Base-by-base conservation (phyloP, 2,113 vertebrate genomes). In the Odontophorus gujanensis region DNA sequence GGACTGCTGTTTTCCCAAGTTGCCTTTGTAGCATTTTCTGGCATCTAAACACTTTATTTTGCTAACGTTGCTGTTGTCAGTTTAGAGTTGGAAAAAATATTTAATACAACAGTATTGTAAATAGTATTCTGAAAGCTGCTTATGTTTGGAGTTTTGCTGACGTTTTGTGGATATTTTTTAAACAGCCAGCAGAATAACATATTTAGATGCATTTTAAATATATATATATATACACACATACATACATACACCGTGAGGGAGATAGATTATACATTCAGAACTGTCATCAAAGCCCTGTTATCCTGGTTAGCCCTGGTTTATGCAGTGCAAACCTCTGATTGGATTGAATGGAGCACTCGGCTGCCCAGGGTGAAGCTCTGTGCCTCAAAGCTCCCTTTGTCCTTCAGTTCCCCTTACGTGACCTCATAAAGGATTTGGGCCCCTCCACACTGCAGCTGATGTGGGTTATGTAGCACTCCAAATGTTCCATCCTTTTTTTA, bases 391-490 rank as follows among this genome's bases (percentile, higher is more conserved):
- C 17, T 66, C 22, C 28, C 87, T 75, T 78, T 95, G 65, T 95
- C 69, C 65, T 86, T 75, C 59, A 58, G 42, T 58, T 93, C 20
- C 51, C 85, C 91, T 59, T 32, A 75, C 0, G 1, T 38, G 85
- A 57, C 85, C 79, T 91, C 59, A 21, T 24, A 59, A 25, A 68
- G 55, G 51, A 12, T 45, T 83, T 68, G 77, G 65, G 69, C 76
- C 59, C 68, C 48, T 61, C 1, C 0, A 11, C 1, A 0, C 45
- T 8, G 5, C 34, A 45, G 76, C 55, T 45, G 45, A 32, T 0
- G 1, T 55, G 47, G 74, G 19, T 77, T 67, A 43, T 0, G 0
- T 26, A 47, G 68, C 50, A 13, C 55, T 87, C 69, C 78, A 72
- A 53, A 62, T 2, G 2, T 24, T 32, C 16, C 2, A 0, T 34